These are phyloP conservation scores for Apoda limacodes DNA, from an alignment of 2,888 invertebrate genomes.

Conservation along the genomic window DNA sequence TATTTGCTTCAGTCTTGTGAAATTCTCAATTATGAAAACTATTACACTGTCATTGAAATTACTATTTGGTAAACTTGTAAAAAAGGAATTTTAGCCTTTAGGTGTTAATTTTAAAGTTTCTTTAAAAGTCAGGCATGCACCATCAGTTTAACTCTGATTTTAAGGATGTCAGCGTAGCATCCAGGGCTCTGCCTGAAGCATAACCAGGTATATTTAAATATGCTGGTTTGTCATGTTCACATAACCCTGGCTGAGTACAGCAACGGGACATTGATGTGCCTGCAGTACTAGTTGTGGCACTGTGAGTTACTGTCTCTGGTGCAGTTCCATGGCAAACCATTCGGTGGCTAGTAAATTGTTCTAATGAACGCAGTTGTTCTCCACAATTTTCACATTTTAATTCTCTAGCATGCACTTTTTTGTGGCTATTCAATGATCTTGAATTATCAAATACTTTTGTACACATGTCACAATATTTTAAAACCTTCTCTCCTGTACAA, in stretches of 20 bases:
- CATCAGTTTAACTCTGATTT: conserved; percentile 64
- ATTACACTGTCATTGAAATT: conserved; percentile 56
- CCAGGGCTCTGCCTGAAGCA: conserved; percentile 54
- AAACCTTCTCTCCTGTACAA: conserved; percentile 61
- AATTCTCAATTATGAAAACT: conserved; percentile 65
- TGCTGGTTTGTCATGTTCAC: conserved; percentile 66
- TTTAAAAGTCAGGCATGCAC: conserved; percentile 16
- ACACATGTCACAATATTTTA: conserved; percentile 68
- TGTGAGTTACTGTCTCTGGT: conserved; percentile 30
- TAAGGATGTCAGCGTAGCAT: conserved; percentile 58
- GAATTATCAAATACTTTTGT: conserved; percentile 68
- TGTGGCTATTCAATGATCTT: conserved; percentile 64
- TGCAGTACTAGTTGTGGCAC: conserved; percentile 16
- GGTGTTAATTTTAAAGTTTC: conserved; percentile 25
- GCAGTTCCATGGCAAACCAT: conserved; percentile 52
- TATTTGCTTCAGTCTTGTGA: conserved; percentile 71
- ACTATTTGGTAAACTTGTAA: conserved; percentile 64
- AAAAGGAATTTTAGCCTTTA: conserved; percentile 47
- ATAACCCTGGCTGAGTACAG: conserved; percentile 59
- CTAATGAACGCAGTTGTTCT: conserved; percentile 61
- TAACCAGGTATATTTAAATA: conserved; percentile 65
- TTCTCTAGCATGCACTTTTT: conserved; percentile 65
- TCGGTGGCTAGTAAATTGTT: conserved; percentile 64
- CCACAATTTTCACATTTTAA: conserved; percentile 64
- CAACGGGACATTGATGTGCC: conserved; percentile 40